phyloP scores from a whole-genome alignment of 2,113 vertebrate genomes.

The Oncorhynchus keta region DNA sequence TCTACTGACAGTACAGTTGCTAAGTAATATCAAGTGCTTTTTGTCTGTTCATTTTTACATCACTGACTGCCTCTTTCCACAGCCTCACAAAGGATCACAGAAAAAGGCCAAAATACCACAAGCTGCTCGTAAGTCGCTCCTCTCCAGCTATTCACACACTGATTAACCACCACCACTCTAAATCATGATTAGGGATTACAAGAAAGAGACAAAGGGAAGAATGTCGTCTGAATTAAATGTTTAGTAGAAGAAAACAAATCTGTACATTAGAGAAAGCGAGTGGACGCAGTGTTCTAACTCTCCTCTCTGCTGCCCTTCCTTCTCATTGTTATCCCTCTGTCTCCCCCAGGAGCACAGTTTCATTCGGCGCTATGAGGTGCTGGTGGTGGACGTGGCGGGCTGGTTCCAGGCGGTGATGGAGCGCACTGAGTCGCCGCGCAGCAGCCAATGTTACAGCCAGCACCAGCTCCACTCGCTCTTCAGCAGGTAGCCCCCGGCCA shows the following conservation, averaged over 20 bases:
- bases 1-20: too few species aligned
- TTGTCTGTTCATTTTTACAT: not conserved
- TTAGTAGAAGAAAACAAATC: too few species aligned
- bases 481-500: slow-evolving; percentile 81
- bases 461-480: slow-evolving; percentile 93
- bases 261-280: too few species aligned
- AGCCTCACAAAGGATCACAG: slow-evolving; percentile 99
- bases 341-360: slow-evolving; percentile 85
- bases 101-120: slow-evolving; percentile 98
- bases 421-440: slow-evolving; percentile 90
- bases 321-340: not conserved
- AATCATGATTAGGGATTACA: too few species aligned
- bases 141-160: not conserved
- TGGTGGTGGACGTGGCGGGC: slow-evolving; percentile 91
- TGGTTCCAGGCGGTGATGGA: slow-evolving; percentile 98
- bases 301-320: not conserved
- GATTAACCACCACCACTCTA: not conserved
- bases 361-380: slow-evolving; percentile 88
- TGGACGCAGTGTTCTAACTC: not conserved
- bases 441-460: slow-evolving; percentile 86
- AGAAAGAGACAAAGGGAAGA: too few species aligned
- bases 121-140: slow-evolving; percentile 83
- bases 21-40: too few species aligned
- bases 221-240: too few species aligned
- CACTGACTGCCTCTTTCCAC: slow-evolving; percentile 6